phyloP scores from a whole-genome alignment of 2,888 invertebrate species.

The Marasmarcha lunaedactyla region DNA sequence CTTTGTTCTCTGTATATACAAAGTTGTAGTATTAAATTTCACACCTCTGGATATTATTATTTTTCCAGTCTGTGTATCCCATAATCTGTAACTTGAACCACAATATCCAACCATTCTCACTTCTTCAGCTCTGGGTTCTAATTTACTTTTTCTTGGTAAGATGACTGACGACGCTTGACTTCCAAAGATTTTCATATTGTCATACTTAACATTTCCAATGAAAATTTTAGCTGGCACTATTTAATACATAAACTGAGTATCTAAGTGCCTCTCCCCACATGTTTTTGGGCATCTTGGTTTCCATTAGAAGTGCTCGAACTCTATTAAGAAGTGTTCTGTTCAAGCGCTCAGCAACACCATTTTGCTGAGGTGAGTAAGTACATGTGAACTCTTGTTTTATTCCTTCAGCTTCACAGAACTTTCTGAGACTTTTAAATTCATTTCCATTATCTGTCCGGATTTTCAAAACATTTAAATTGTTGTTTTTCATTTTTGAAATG shows the following conservation, averaged over 20 bases:
- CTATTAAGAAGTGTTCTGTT: constrained; percentile 9
- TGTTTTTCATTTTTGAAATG: constrained; percentile 4
- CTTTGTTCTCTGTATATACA: too few species aligned
- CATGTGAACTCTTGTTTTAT: constrained; percentile 6
- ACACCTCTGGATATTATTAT: constrained; percentile 8
- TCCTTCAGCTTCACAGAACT: constrained; percentile 7
- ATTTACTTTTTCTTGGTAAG: constrained; percentile 9
- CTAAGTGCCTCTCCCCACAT: constrained; percentile 15
- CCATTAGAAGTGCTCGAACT: constrained; percentile 9
- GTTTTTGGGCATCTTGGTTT: constrained; percentile 11
- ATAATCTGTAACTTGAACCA: constrained; percentile 6
- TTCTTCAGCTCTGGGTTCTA: constrained; percentile 9
- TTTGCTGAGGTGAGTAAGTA: constrained; percentile 10
- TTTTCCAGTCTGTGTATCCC: constrained; percentile 6
- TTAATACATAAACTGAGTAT: constrained; percentile 12
- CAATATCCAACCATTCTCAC: constrained; percentile 13
- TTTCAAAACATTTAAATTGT: constrained; percentile 3
- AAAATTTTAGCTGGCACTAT: constrained; percentile 9
- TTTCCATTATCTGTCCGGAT: constrained; percentile 8
- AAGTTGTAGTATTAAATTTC: constrained; percentile 7
- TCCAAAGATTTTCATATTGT: constrained; percentile 10
- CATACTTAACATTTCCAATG: constrained; percentile 1
- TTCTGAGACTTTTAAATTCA: constrained; percentile 6
- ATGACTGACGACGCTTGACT: constrained; percentile 8
- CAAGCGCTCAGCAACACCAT: constrained; percentile 10